Evolutionary conservation across 2,888 invertebrate species (phyloP).

Genomic region (Gnatocerus cornutus): DNA sequence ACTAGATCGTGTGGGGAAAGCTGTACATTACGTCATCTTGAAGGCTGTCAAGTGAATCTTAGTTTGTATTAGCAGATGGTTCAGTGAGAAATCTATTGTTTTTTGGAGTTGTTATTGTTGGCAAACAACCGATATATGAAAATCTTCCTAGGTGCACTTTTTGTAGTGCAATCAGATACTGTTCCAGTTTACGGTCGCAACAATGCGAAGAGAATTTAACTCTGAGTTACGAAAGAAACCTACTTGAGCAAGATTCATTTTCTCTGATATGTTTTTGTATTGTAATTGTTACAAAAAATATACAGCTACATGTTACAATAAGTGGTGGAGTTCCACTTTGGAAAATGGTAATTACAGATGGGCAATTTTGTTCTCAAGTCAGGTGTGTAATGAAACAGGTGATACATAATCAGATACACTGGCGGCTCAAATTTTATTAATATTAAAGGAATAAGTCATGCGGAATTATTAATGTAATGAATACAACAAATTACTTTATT

Average conservation of each 20-base stretch:
- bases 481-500: no score
- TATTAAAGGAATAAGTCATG: no score
- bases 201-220: constrained; percentile 43
- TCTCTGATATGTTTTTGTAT: background rate
- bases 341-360: no score
- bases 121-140: constrained; percentile 20
- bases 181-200: constrained; percentile 31
- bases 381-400: no score
- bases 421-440: no score
- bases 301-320: no score
- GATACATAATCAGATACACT: no score
- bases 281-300: no score
- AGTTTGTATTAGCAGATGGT: constrained; percentile 29
- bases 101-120: constrained; percentile 30
- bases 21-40: constrained; percentile 54
- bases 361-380: no score
- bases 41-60: constrained; percentile 57
- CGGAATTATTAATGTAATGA: no score
- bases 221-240: constrained; percentile 34
- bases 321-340: no score
- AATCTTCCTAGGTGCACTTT: constrained; percentile 34
- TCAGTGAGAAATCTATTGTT: constrained; percentile 40
- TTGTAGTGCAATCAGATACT: constrained; percentile 33
- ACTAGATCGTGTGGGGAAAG: constrained; percentile 57
- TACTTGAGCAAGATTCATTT: constrained; percentile 3